Evolutionary conservation across 2,888 invertebrate genomes (phyloP).

Genomic region (Luperina nickerlii): DNA sequence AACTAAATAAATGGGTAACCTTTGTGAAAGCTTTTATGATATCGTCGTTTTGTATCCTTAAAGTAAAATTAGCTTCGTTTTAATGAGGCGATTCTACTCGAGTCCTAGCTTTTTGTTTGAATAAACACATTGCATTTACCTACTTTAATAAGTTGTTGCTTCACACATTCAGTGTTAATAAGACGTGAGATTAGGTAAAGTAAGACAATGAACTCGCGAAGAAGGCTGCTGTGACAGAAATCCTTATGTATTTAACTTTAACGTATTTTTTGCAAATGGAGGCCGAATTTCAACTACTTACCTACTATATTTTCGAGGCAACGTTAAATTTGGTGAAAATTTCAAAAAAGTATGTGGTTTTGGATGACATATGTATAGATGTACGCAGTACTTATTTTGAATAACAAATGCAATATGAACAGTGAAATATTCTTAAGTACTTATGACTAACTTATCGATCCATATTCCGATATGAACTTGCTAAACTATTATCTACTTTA

Average conservation of each 20-base stretch:
- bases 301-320: conserved; percentile 40
- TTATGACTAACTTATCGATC: conserved; percentile 30
- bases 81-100: conserved; percentile 4
- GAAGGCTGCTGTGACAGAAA: conserved; percentile 70
- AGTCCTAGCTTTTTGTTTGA: background rate
- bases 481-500: conserved; percentile 41
- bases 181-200: conserved; percentile 62
- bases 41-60: conserved; percentile 18
- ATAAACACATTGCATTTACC: conserved; percentile 4
- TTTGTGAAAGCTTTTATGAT: conserved; percentile 41
- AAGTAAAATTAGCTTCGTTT: conserved; percentile 24
- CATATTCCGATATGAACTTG: conserved; percentile 31
- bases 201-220: conserved; percentile 69
- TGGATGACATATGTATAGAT: background rate
- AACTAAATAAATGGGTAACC: conserved; percentile 40
- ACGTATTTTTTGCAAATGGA: conserved; percentile 53
- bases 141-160: conserved; percentile 33
- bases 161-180: conserved; percentile 49
- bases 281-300: conserved; percentile 45
- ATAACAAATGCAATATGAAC: conserved; percentile 37
- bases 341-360: background rate
- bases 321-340: conserved; percentile 13
- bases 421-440: conserved; percentile 30
- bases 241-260: conserved; percentile 48
- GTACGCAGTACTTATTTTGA: background rate